Conservation (phyloP, 2,113 vertebrate species). For the Gymnogyps californianus region DNA sequence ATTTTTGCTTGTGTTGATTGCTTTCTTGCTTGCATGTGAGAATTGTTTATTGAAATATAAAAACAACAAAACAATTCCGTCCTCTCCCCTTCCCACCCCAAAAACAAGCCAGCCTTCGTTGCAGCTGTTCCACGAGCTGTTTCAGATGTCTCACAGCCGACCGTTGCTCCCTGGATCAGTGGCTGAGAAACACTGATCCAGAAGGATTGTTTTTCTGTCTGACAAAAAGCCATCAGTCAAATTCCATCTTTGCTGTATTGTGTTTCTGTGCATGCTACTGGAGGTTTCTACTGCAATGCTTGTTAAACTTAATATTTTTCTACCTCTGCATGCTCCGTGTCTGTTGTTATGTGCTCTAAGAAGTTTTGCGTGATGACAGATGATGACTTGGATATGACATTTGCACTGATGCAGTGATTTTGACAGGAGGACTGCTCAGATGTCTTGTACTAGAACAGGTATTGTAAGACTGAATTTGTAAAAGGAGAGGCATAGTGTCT, state of each 20-base stretch:
- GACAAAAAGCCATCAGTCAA: fast-evolving
- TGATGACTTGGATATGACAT: neutral
- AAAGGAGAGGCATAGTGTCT: neutral
- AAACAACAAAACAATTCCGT: neutral
- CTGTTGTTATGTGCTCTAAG: neutral
- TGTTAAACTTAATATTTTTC: neutral
- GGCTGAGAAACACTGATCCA: neutral
- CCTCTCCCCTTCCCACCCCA: neutral
- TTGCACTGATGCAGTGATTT: neutral
- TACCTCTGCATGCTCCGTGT: fast-evolving
- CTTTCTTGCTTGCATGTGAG: neutral
- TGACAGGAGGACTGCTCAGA: neutral
- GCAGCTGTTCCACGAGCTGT: neutral
- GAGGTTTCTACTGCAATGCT: neutral
- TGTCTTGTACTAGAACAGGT: neutral
- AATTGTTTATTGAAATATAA: neutral
- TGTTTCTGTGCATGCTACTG: neutral
- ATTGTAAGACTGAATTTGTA: neutral
- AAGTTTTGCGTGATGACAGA: neutral
- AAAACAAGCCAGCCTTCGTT: neutral
- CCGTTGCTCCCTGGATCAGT: neutral
- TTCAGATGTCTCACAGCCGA: neutral
- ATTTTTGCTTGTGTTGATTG: neutral
- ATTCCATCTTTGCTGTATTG: neutral
- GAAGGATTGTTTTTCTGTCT: neutral